phyloP scores from a whole-genome alignment of 2,888 invertebrate genomes.

The Prosapia bicincta region DNA sequence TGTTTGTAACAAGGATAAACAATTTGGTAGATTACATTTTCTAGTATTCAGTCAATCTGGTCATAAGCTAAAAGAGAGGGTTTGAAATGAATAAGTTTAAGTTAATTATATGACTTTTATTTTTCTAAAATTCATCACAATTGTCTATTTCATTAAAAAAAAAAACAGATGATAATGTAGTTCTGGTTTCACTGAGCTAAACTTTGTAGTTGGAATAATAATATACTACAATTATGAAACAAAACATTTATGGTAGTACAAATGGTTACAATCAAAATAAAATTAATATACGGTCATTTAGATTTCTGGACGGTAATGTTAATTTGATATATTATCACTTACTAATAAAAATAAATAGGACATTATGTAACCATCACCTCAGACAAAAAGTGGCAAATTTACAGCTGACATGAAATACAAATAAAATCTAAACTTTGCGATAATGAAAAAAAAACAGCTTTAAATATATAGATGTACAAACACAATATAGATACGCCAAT shows the following conservation, averaged over 20 bases:
- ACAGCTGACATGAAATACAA: not conserved
- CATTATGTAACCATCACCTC: not conserved
- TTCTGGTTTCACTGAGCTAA: not conserved
- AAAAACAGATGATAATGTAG: not conserved
- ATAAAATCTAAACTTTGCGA: not conserved
- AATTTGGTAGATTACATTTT: too few species aligned
- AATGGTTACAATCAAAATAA: not conserved
- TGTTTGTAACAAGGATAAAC: too few species aligned
- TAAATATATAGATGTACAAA: not conserved
- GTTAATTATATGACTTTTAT: not conserved
- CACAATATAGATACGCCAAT: too few species aligned
- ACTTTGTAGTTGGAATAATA: not conserved
- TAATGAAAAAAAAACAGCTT: not conserved
- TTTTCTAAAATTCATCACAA: constrained; percentile 2
- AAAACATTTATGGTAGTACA: not conserved
- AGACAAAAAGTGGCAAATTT: not conserved
- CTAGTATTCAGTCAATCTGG: too few species aligned
- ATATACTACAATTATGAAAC: not conserved
- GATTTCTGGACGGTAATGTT: not conserved
- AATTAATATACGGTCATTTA: not conserved
- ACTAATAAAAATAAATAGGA: constrained; percentile 2
- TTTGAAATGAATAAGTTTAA: too few species aligned
- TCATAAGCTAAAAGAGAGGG: too few species aligned
- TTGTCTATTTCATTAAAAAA: not conserved
- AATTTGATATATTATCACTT: not conserved